A percentile compares a stretch with the other conserved stretches of the same genome.
These are phyloP conservation scores for Epizoanthus ramosus DNA, from an alignment of 92 coral and sea anemone genomes.

Conservation along the genomic window DNA sequence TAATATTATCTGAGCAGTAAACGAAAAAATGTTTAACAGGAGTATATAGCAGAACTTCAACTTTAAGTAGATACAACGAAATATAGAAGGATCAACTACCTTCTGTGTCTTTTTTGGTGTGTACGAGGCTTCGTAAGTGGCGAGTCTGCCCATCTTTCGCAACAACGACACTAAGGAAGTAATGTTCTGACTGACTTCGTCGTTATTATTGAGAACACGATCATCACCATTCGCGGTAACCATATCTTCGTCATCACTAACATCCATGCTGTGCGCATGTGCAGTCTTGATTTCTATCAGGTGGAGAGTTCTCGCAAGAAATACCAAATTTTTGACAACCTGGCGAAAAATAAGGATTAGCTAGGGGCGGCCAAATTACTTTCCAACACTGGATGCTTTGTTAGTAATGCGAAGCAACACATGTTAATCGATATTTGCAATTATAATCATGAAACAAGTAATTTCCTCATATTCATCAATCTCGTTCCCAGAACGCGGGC, in stretches of 20 bases:
- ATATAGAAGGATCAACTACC: slow-evolving; percentile 47
- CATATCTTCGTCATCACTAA: slow-evolving; percentile 4
- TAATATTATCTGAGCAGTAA: no score
- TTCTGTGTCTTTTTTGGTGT: slow-evolving; percentile 85
- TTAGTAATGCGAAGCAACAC: no score
- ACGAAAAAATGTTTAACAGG: no score
- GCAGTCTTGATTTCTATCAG: slow-evolving; percentile 28
- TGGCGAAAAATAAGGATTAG: slow-evolving; percentile 27
- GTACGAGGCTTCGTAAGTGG: slow-evolving; percentile 85
- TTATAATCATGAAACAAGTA: no score
- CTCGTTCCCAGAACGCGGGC: no score
- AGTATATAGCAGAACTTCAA: neutral
- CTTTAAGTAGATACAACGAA: neutral
- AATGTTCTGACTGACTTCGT: slow-evolving; percentile 26
- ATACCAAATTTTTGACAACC: slow-evolving; percentile 91
- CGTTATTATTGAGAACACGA: slow-evolving; percentile 1
- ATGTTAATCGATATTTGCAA: neutral
- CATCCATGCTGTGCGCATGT: neutral
- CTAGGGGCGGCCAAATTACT: no score
- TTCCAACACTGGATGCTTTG: no score
- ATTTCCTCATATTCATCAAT: no score
- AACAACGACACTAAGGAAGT: slow-evolving; percentile 65
- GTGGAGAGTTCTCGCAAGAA: slow-evolving; percentile 72
- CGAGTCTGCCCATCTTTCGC: slow-evolving; percentile 67
- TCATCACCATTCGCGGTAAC: slow-evolving; percentile 22